phyloP scores from a whole-genome alignment of 2,888 invertebrate species.

The Bimastos eiseni region DNA sequence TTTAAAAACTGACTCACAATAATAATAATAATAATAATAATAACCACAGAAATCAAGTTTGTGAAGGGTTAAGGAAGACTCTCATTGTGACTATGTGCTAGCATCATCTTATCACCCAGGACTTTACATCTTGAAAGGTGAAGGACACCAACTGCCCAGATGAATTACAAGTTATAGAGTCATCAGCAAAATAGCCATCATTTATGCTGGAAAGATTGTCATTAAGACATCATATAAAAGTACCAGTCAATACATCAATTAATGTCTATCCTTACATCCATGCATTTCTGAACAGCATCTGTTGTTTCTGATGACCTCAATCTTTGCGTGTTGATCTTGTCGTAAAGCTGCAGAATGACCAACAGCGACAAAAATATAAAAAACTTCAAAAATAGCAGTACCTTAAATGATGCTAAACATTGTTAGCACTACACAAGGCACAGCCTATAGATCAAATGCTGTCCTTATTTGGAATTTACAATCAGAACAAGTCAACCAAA shows the following conservation, averaged over 20 bases:
- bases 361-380: background rate
- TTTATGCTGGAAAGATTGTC: background rate
- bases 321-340: slow-evolving; percentile 7
- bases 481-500: background rate
- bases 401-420: background rate
- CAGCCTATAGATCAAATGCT: background rate
- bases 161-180: background rate
- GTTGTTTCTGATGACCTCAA: background rate
- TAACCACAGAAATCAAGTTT: too few relatives aligned
- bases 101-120: too few relatives aligned
- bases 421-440: background rate
- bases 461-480: background rate
- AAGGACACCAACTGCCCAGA: background rate
- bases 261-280: background rate
- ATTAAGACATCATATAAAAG: background rate
- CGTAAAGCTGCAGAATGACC: background rate
- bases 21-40: too few relatives aligned
- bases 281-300: slow-evolving; percentile 23
- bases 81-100: too few relatives aligned
- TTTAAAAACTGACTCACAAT: too few relatives aligned
- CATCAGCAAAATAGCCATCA: background rate
- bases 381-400: background rate
- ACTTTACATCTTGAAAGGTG: too few relatives aligned
- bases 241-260: background rate
- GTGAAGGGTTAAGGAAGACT: too few relatives aligned